Percentiles rank a stretch among this genome's conserved stretches.
These are phyloP conservation scores for Scomberomorus guttatus DNA, from an alignment of 2,797 vertebrate genomes.

Conservation along the genomic window DNA sequence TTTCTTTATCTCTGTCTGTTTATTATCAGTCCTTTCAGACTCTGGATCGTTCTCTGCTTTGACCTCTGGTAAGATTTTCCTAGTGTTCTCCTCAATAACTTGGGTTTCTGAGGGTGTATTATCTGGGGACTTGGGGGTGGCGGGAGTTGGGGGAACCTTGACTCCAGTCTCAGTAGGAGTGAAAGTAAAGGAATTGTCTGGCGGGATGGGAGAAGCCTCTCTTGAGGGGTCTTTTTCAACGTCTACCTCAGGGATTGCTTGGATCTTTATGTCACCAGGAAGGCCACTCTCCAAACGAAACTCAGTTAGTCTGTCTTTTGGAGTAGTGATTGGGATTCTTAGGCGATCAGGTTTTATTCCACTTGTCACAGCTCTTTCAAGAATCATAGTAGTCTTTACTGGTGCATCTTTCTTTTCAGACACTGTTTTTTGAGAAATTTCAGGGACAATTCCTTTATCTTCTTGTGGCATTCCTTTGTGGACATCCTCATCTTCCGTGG, in stretches of 20 bases:
- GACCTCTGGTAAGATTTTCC: not conserved
- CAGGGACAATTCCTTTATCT: conserved; percentile 40
- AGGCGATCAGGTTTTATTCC: conserved; percentile 80
- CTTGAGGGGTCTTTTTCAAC: conserved; percentile 83
- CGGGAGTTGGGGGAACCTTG: conserved; percentile 55
- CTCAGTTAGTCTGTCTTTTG: conserved; percentile 77
- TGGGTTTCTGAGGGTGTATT: conserved; percentile 22
- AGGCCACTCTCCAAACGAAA: conserved; percentile 79
- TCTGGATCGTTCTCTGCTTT: conserved; percentile 17
- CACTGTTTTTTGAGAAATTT: conserved; percentile 40
- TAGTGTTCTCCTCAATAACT: conserved; percentile 13
- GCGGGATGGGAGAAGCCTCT: conserved; percentile 82
- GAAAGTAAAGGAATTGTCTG: conserved; percentile 80
- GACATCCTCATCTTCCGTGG: conserved; percentile 15
- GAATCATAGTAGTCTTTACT: conserved; percentile 63
- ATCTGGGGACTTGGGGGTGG: conserved; percentile 55
- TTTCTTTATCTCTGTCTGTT: conserved; percentile 30
- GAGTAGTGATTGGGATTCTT: conserved; percentile 71
- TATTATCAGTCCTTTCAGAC: conserved; percentile 8
- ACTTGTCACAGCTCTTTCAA: conserved; percentile 79
- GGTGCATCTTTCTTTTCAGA: conserved; percentile 73
- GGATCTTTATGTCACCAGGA: conserved; percentile 78
- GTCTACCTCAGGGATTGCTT: conserved; percentile 82
- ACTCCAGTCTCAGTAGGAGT: conserved; percentile 48
- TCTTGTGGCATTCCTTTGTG: conserved; percentile 36